Base-by-base conservation (phyloP, 2,113 vertebrate genomes). In the Trinectes maculatus region DNA sequence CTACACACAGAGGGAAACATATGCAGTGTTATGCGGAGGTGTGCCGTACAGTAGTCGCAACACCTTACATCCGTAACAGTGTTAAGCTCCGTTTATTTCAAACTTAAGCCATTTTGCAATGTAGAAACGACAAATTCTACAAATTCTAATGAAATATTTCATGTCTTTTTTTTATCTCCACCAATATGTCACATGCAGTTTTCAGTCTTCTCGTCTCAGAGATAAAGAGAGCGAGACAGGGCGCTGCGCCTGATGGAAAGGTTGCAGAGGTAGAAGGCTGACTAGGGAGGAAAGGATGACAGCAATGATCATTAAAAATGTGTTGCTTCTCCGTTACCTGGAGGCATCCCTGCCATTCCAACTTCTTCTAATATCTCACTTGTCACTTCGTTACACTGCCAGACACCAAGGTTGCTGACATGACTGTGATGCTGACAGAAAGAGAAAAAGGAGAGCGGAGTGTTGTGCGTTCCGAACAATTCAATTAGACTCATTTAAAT, bases 341-440 rank as follows among this genome's bases (percentile, higher is more conserved):
- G 90, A 91, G 91, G 94, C 94, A 93, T 94, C 89, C 82, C 93
- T 92, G 92, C 94, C 93, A 93, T 93, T 93, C 94, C 90, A 75
- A 90, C 93, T 92, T 93, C 94, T 95, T 95, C 94, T 94, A 95
- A 96, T 95, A 96, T 96, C 93, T 95, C 93, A 91, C 95, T 93
- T 95, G 96, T 96, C 96, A 98, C 95, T 95, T 95, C 90, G 94
- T 95, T 94, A 93, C 93, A 90, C 94, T 93, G 90, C 91, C 92
- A 94, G 94, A 94, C 92, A 92, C 92, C 91, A 94, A 93, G 69
- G 85, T 89, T 93, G 93, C 95, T 95, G 94, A 95, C 94, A 93
- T 90, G 92, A 94, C 94, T 91, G 93, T 95, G 95, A 96, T 93
- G 93, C 91, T 91, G 94, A 94, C 92, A 93, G 91, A 71, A 48